These are phyloP conservation scores for Phylloscopus collybita DNA, from an alignment of 2,797 vertebrate genomes.

Conservation along the genomic window DNA sequence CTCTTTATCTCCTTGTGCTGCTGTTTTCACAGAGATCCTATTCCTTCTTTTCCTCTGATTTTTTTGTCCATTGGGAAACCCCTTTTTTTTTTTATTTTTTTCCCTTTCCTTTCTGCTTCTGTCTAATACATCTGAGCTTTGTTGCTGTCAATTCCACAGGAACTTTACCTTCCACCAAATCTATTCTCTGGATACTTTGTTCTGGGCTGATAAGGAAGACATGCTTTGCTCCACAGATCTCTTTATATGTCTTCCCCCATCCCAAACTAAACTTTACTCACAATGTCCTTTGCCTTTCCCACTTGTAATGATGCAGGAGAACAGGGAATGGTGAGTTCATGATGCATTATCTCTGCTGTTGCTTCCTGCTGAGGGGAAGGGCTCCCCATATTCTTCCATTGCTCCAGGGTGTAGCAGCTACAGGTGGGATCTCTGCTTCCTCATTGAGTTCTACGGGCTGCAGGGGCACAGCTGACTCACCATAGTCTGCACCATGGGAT, in stretches of 20 bases:
- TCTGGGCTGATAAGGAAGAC: neutral
- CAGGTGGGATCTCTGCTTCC: neutral
- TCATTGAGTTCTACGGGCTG: neutral
- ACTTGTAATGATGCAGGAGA: rapidly evolving
- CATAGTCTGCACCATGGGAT: neutral
- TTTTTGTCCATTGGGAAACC: neutral
- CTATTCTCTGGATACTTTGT: neutral
- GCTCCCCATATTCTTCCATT: no score
- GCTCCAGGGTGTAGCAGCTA: rapidly evolving
- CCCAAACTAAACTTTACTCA: neutral
- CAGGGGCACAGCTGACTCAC: neutral
- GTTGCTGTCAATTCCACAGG: neutral
- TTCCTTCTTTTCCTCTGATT: neutral
- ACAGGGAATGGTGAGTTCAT: neutral
- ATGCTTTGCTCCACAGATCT: neutral
- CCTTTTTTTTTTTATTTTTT: no score
- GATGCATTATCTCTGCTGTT: neutral
- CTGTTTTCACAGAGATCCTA: neutral
- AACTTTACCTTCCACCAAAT: neutral
- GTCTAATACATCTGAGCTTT: neutral
- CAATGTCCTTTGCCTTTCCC: neutral
- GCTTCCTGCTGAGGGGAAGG: neutral
- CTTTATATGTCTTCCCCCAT: neutral
- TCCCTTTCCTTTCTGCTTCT: neutral
- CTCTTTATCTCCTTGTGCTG: neutral